Conservation (phyloP, 23 tunicate genomes). For the Halocynthia aurantium region DNA sequence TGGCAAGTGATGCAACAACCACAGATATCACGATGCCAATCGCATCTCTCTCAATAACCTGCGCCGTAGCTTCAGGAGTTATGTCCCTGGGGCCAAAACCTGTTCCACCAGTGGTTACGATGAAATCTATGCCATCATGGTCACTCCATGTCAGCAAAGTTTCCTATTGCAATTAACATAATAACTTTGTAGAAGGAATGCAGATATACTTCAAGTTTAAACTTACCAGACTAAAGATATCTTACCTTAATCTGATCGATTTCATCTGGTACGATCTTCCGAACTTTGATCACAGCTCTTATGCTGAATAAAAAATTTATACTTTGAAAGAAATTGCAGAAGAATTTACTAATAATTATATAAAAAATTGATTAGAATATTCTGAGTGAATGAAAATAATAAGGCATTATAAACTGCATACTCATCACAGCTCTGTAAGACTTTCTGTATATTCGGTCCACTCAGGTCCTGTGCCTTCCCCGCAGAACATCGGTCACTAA, state of each 20-base stretch:
- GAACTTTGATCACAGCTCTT: slow-evolving; percentile 57
- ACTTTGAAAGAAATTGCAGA: too few species aligned
- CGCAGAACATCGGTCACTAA: slow-evolving; percentile 72
- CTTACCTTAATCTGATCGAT: slow-evolving; percentile 39
- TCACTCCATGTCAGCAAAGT: slow-evolving; percentile 80
- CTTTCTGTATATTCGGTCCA: slow-evolving; percentile 77
- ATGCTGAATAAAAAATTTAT: slow-evolving; percentile 19
- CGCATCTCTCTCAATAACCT: slow-evolving; percentile 78
- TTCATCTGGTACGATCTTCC: slow-evolving; percentile 92
- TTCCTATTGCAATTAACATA: slow-evolving; percentile 4
- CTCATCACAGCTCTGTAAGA: slow-evolving; percentile 26
- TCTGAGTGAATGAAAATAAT: too few species aligned
- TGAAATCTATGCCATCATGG: slow-evolving; percentile 48
- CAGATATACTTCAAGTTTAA: not conserved
- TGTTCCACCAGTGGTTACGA: slow-evolving; percentile 94
- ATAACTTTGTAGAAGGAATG: too few species aligned
- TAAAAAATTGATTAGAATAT: too few species aligned
- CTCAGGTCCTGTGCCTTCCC: slow-evolving; percentile 62
- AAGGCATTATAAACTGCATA: not conserved
- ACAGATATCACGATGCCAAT: slow-evolving; percentile 63
- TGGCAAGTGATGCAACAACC: slow-evolving; percentile 45
- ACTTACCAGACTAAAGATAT: not conserved
- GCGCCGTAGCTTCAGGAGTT: slow-evolving; percentile 93
- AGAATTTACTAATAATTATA: too few species aligned
- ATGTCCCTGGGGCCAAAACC: slow-evolving; percentile 88